Base-by-base conservation (phyloP, 2,113 vertebrate genomes). In the Syngnathus scovelli region DNA sequence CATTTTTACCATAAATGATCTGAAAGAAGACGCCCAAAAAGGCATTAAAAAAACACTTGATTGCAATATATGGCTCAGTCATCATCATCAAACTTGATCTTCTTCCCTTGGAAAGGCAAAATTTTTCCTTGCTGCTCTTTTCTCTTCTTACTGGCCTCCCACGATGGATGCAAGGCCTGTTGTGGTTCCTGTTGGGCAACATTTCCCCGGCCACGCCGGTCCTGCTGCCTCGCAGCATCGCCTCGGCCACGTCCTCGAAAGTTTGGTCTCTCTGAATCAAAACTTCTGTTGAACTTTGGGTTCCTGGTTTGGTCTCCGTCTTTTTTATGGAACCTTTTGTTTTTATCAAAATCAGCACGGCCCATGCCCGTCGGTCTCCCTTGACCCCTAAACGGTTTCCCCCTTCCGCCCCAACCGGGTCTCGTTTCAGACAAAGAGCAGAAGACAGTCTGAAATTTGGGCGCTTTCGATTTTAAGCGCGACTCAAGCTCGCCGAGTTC, bases 141-240 rank as follows among this genome's bases (percentile, higher is more conserved):
- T 61, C 92, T 93, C 70, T 90, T 95, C 75, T 81, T 92, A 85
- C 97, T 99, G 51, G 96, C 97, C 90, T 98, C 96, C 97, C 97
- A 99, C 0, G 96, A 99, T 2, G 97, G 97, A 89, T 99, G 97
- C 84, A 99, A 92, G 8, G 92, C 83, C 54, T 93, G 87, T 16
- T 91, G 82, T 48, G 79, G 84, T 59, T 71, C 64, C 38, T 52
- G 66, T n/a, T 81, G 77, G 44, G 84, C 89, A 66, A 73, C 81
- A n/a, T 10, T 63, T 12, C 63, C 66, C 46, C 70, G 37, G 44
- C 80, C 73, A 15, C 56, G 70, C 27, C 9, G 39, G 41, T 55
- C 69, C 6, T 9, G 80, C 21, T 72, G 78, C 67, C 67, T 71
- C 0, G 0, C 11, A 43, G 4, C 52, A 1, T 54, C 44, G 0